Percentiles rank a stretch among this genome's conserved stretches.
phyloP scores from a whole-genome alignment of 2,888 invertebrate species.

The Penaeus monodon region DNA sequence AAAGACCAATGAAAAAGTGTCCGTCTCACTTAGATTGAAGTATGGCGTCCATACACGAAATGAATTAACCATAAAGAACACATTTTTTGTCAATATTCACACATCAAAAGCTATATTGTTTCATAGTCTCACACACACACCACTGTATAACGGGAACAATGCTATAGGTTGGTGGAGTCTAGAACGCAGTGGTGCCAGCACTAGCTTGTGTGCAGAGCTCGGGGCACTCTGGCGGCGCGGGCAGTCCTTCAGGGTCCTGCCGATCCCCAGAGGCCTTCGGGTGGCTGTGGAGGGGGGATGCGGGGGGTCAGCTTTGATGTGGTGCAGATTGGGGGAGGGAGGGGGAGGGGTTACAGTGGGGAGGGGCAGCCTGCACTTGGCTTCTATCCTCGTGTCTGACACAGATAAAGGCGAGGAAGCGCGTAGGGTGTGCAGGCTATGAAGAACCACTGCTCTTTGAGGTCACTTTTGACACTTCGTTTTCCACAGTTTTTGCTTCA shows the following conservation, averaged over 20 bases:
- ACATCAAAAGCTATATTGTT: not conserved
- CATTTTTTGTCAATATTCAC: constrained; percentile 10
- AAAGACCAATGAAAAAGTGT: not conserved
- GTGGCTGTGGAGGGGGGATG: not conserved
- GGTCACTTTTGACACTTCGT: not conserved
- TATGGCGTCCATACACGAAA: not conserved
- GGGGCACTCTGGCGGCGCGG: not conserved
- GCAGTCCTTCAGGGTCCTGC: not conserved
- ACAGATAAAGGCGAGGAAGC: not conserved
- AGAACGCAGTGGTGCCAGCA: no score
- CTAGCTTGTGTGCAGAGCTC: constrained; percentile 2
- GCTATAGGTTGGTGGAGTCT: no score
- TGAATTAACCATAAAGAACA: constrained; percentile 11
- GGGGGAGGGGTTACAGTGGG: not conserved
- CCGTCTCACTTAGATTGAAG: not conserved
- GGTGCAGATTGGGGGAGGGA: not conserved
- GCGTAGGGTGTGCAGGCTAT: not conserved
- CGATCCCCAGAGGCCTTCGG: no score
- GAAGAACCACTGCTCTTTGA: not conserved
- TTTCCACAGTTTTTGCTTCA: not conserved
- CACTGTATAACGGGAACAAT: constrained; percentile 11
- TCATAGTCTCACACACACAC: constrained; percentile 16
- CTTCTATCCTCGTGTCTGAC: not conserved
- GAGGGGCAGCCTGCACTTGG: not conserved
- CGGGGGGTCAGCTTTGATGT: not conserved